Base-by-base conservation (phyloP, 2,888 invertebrate genomes). In the Volucella inflata region DNA sequence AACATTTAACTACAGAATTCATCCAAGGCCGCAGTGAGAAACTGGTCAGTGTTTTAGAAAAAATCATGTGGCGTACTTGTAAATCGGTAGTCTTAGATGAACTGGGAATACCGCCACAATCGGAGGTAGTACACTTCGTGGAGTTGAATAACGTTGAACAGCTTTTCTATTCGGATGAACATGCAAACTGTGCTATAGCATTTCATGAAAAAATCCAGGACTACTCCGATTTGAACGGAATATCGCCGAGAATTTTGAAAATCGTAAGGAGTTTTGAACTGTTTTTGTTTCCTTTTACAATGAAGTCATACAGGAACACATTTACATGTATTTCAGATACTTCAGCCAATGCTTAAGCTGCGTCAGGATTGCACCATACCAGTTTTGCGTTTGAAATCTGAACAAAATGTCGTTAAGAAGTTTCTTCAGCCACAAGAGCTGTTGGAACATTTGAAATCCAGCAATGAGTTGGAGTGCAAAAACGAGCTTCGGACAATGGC, bases 281-380 rank as follows among this genome's bases (percentile, higher is more conserved):
- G 16, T 12, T 40, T 10, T 30, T 30, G 4, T 55, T 3, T 40
- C 30, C 8, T 11, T 8, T 11, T 6, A 68, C 21, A 44, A n/a
- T 55, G 57, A n/a, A 8, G 36, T 16, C 10, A 57, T 53, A 40
- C 68, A 30, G 8, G n/a, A n/a, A 71, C 14, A 0, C 16, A 11
- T 68, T 59, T 57, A 6, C 11, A n/a, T 46, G 12, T 51, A 42
- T 78, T 83, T 30, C 46, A 90, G 90, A 89, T 96, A 64, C 89
- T 96, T 88, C 92, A 92, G 57, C 96, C 96, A 0, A 92, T 96
- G 75, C 90, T 94, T 65, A 93, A 94, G 68, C 91, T 96, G 75
- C 93, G 96, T 0, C 95, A 96, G 91, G 95, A 95, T 1, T 96
- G 96, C 89, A 94, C 94, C 11, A 94, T 95, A 90, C 96, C 96